A percentile compares a stretch with the other conserved stretches of the same genome.
phyloP scores from a whole-genome alignment of 2,888 invertebrate species.

The Acleris laterana region DNA sequence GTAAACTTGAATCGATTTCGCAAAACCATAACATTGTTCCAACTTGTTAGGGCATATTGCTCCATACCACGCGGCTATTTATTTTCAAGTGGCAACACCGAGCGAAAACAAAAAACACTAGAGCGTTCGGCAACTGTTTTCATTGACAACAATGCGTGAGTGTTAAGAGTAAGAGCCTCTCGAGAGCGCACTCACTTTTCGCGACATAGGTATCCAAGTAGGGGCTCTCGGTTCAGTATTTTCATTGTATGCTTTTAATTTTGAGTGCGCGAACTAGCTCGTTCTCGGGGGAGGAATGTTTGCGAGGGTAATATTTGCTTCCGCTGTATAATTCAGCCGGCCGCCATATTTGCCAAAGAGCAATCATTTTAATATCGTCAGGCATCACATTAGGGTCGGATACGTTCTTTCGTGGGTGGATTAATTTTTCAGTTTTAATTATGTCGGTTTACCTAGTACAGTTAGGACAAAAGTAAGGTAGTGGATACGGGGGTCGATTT shows the following conservation, averaged over 20 bases:
- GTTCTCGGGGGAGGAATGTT: constrained; percentile 84
- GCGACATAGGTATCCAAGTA: constrained; percentile 80
- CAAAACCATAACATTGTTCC: constrained; percentile 74
- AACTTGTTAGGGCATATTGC: constrained; percentile 79
- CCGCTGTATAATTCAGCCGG: constrained; percentile 86
- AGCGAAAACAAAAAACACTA: constrained; percentile 79
- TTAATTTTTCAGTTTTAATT: constrained; percentile 77
- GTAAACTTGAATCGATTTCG: constrained; percentile 56
- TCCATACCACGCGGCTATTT: constrained; percentile 78
- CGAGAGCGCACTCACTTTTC: constrained; percentile 80
- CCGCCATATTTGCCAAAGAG: constrained; percentile 86
- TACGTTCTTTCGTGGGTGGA: constrained; percentile 72
- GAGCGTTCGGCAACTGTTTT: constrained; percentile 80
- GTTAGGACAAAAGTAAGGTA: not conserved
- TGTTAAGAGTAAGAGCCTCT: constrained; percentile 74
- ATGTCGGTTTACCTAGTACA: constrained; percentile 40
- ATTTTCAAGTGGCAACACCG: constrained; percentile 82
- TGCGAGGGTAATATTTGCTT: constrained; percentile 86
- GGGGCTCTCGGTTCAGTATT: constrained; percentile 80
- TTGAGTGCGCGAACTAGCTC: constrained; percentile 87
- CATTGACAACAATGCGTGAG: constrained; percentile 80
- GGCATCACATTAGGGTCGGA: constrained; percentile 81
- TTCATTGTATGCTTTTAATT: constrained; percentile 87
- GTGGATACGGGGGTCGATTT: not conserved
- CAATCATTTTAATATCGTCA: constrained; percentile 87